phyloP scores from a whole-genome alignment of 2,113 vertebrate species.

The Oncorhynchus gorbuscha region DNA sequence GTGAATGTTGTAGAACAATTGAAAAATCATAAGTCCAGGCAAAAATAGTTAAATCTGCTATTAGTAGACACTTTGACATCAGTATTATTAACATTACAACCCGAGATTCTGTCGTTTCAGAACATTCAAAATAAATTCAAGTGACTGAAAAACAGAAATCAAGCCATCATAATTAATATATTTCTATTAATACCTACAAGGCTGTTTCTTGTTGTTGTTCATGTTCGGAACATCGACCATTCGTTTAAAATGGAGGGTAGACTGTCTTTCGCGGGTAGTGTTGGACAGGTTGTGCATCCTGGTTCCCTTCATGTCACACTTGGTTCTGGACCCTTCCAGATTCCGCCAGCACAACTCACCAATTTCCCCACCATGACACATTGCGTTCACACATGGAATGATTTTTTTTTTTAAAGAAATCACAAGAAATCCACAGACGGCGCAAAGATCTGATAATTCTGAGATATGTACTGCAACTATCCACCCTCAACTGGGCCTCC shows the following conservation, averaged over 20 bases:
- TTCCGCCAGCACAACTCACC: slow-evolving; percentile 57
- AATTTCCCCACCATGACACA: slow-evolving; percentile 40
- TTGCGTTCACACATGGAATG: slow-evolving; percentile 73
- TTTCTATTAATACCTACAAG: slow-evolving; percentile 80
- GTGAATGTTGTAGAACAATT: slow-evolving; percentile 12
- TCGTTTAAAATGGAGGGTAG: slow-evolving; percentile 68
- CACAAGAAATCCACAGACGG: slow-evolving; percentile 67
- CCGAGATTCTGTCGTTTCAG: slow-evolving; percentile 68
- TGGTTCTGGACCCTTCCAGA: slow-evolving; percentile 53
- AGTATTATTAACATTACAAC: slow-evolving; percentile 66
- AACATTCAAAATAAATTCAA: slow-evolving; percentile 67
- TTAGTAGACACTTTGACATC: slow-evolving; percentile 59
- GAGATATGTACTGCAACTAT: slow-evolving; percentile 56
- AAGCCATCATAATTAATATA: slow-evolving; percentile 71
- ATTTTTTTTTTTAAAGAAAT: slow-evolving; percentile 53
- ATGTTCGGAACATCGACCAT: slow-evolving; percentile 73
- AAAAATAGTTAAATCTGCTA: slow-evolving; percentile 57
- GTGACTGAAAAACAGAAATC: slow-evolving; percentile 49
- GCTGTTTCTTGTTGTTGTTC: slow-evolving; percentile 68
- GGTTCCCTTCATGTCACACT: slow-evolving; percentile 25
- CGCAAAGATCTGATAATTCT: slow-evolving; percentile 46
- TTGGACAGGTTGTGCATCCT: slow-evolving; percentile 28
- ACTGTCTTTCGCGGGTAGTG: slow-evolving; percentile 48
- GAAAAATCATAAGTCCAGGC: slow-evolving; percentile 17
- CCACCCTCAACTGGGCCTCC: slow-evolving; percentile 37